A percentile compares a stretch with the other conserved stretches of the same genome.
Evolutionary conservation across 2,888 invertebrate species (phyloP).

Genomic region (Eudasyphora cyanicolor): DNA sequence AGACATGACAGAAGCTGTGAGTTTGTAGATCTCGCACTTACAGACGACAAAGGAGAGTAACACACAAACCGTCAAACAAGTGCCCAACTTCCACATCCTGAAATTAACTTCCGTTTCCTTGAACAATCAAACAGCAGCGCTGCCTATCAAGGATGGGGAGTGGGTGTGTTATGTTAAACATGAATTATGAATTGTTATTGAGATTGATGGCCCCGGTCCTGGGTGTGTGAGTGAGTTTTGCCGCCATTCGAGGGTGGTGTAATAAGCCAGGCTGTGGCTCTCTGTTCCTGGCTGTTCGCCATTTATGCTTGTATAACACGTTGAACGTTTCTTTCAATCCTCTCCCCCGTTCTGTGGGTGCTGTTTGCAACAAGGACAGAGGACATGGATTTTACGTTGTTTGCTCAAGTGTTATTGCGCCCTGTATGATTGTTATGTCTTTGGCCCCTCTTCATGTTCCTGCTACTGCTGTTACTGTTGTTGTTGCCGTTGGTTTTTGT

Average conservation of each 20-base stretch:
- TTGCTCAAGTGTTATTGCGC: conserved; percentile 50
- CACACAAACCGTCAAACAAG: conserved; percentile 48
- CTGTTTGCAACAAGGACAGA: conserved; percentile 18
- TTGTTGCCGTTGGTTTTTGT: conserved; percentile 68
- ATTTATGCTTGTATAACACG: neutral
- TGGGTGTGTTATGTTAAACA: conserved; percentile 75
- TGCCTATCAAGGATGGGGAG: conserved; percentile 33
- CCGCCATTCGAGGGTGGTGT: neutral
- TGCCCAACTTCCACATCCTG: conserved; percentile 56
- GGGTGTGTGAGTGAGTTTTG: neutral
- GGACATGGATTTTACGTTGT: conserved; percentile 45
- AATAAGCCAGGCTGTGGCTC: neutral
- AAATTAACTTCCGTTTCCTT: conserved; percentile 62
- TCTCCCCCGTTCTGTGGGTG: neutral
- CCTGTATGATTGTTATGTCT: conserved; percentile 24
- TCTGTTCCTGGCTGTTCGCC: neutral
- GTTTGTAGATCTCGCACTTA: neutral
- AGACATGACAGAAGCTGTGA: neutral
- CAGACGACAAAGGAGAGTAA: conserved; percentile 10
- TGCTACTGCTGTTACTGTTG: conserved; percentile 68
- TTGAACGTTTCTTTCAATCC: neutral
- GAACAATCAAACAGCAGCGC: conserved; percentile 47
- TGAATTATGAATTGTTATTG: conserved; percentile 80
- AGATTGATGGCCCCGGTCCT: conserved; percentile 73
- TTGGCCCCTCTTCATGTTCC: conserved; percentile 67